These are phyloP conservation scores for Ruditapes philippinarum DNA, from an alignment of 1,140 invertebrate species.

Conservation along the genomic window DNA sequence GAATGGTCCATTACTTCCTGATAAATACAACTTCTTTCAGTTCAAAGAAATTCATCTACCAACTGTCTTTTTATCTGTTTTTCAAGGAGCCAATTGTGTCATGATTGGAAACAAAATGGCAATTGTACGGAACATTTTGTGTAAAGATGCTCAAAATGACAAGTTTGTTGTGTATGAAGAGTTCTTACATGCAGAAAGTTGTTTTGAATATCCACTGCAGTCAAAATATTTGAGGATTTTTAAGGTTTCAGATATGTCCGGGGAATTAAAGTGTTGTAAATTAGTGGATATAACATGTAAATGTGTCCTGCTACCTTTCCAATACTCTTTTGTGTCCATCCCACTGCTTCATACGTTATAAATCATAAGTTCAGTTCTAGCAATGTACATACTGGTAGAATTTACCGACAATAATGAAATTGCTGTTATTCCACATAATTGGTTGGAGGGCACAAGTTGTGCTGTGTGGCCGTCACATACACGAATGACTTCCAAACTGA, in stretches of 20 bases:
- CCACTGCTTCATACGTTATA: conserved; percentile 38
- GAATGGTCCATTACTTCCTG: conserved; percentile 41
- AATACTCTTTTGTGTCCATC: conserved; percentile 16
- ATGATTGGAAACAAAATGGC: conserved; percentile 20
- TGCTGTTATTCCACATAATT: conserved; percentile 18
- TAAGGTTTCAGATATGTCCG: conserved; percentile 22
- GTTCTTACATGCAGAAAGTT: not conserved
- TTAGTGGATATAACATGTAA: conserved; percentile 21
- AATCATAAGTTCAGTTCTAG: not conserved
- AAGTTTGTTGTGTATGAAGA: conserved; percentile 49
- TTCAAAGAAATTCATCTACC: conserved; percentile 42
- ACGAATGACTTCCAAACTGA: not conserved
- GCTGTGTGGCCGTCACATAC: conserved; percentile 34
- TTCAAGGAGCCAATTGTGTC: conserved; percentile 48
- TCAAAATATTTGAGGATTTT: conserved; percentile 34
- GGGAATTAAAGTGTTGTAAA: conserved; percentile 24
- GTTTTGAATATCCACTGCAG: conserved; percentile 28
- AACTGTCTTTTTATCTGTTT: not conserved
- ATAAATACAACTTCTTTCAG: conserved; percentile 21
- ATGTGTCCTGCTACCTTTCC: conserved; percentile 39
- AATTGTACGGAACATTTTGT: conserved; percentile 59
- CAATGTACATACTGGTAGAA: conserved; percentile 7
- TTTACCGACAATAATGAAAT: conserved; percentile 35
- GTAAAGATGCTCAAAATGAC: not conserved
- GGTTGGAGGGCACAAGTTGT: not conserved